Conservation (phyloP, 2,797 vertebrate species). For the Vespertilio murinus region DNA sequence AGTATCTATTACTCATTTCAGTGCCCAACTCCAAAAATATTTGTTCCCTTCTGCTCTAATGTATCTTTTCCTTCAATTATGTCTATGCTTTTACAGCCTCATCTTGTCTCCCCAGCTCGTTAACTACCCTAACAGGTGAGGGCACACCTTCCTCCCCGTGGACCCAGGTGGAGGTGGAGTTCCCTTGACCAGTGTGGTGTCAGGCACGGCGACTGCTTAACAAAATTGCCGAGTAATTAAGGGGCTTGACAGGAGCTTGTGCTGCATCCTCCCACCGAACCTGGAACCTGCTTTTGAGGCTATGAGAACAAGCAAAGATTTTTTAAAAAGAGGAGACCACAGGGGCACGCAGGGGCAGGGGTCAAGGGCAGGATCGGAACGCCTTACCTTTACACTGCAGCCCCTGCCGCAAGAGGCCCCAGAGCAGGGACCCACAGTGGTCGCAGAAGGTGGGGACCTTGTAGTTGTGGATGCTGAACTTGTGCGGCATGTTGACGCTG, state of each 20-base stretch:
- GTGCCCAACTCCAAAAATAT: not conserved
- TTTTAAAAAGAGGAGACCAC: not conserved
- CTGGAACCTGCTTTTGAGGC: not conserved
- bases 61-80: not conserved
- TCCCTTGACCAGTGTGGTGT: not conserved
- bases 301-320: not conserved
- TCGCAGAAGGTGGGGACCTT: conserved; percentile 98
- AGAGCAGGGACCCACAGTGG: conserved; percentile 96
- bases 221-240: not conserved
- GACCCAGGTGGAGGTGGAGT: not conserved
- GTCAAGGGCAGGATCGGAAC: accelerated
- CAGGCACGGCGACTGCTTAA: not conserved
- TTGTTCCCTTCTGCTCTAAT: not conserved
- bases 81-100: not conserved
- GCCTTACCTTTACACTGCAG: conserved; percentile 98
- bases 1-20: not conserved
- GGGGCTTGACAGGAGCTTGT: not conserved
- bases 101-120: not conserved
- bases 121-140: too few relatives aligned
- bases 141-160: accelerated
- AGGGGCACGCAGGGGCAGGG: accelerated
- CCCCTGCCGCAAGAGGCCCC: conserved; percentile 96
- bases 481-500: conserved; percentile 98
- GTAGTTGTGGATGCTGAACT: conserved; percentile 97
- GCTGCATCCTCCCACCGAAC: not conserved